phyloP scores from a whole-genome alignment of 2,888 invertebrate genomes.

The Argyresthia goedartella region DNA sequence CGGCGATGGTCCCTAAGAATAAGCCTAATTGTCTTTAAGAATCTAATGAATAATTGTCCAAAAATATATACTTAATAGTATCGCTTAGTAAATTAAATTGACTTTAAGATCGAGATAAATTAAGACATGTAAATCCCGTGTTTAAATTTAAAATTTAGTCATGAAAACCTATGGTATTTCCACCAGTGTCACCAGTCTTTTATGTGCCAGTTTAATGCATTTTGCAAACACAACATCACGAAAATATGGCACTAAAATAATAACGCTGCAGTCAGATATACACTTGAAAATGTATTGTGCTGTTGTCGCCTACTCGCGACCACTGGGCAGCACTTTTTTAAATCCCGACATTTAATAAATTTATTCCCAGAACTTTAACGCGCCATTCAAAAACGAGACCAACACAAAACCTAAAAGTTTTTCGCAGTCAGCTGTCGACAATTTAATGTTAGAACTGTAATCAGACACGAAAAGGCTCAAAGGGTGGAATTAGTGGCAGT shows the following conservation, averaged over 20 bases:
- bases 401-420: not conserved
- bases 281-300: not conserved
- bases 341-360: not conserved
- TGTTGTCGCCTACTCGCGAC: not conserved
- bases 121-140: no score
- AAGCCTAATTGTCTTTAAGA: no score
- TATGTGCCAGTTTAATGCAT: not conserved
- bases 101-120: no score
- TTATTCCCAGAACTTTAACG: no score
- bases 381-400: no score
- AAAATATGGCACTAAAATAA: constrained; percentile 4
- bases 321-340: not conserved
- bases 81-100: no score
- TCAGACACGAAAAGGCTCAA: constrained; percentile 14
- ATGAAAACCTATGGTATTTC: no score
- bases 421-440: not conserved
- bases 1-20: no score
- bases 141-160: no score
- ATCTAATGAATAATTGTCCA: no score
- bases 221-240: not conserved
- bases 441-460: constrained; percentile 17
- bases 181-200: no score
- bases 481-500: constrained; percentile 24
- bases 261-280: not conserved
- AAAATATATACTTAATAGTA: no score